phyloP scores from a whole-genome alignment of 2,888 invertebrate genomes.

The Frankliniella fusca region DNA sequence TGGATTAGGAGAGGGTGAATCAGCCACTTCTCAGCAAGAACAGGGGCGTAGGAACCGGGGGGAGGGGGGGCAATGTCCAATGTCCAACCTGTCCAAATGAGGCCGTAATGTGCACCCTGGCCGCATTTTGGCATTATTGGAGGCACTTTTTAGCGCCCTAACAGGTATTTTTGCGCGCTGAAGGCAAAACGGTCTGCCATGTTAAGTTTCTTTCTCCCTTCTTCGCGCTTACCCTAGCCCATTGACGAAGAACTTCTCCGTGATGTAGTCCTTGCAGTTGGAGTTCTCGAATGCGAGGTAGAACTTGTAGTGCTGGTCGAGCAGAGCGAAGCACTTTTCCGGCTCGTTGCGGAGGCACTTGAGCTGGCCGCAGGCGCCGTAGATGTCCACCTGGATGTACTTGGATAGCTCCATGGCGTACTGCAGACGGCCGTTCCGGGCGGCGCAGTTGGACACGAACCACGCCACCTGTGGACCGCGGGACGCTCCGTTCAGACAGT shows the following conservation, averaged over 20 bases:
- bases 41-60: too few species aligned
- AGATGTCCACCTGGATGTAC: conserved; percentile 84
- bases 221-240: conserved; percentile 73
- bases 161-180: background rate
- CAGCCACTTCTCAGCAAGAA: too few species aligned
- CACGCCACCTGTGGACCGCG: conserved; percentile 69
- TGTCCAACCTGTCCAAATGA: too few species aligned
- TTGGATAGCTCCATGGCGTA: conserved; percentile 83
- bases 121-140: too few species aligned
- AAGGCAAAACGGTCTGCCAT: background rate
- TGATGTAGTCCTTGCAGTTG: conserved; percentile 92
- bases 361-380: conserved; percentile 81
- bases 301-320: conserved; percentile 91
- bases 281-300: conserved; percentile 97
- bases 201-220: too few species aligned
- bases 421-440: conserved; percentile 80
- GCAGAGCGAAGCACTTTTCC: conserved; percentile 82
- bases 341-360: conserved; percentile 74
- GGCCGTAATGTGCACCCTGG: too few species aligned
- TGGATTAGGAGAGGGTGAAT: background rate
- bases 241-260: conserved; percentile 95
- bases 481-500: background rate
- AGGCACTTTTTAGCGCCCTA: too few species aligned
- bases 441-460: conserved; percentile 97
- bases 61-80: too few species aligned